A percentile compares a stretch with the other conserved stretches of the same genome.
Evolutionary conservation across 2,113 vertebrate species (phyloP).

Genomic region (Neogobius melanostomus): DNA sequence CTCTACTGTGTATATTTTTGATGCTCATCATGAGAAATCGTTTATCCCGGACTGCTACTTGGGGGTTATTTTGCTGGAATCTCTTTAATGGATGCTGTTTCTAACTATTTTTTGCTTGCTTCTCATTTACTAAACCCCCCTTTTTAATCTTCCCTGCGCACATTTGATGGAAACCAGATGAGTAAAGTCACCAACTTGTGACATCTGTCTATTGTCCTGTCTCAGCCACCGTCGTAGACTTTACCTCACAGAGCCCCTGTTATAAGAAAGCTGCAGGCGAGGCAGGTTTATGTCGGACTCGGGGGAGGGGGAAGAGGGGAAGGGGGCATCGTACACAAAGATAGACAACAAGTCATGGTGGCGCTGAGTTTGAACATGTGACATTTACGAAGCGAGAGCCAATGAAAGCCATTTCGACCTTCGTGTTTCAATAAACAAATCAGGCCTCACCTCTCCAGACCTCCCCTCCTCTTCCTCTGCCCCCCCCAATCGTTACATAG

Average conservation of each 20-base stretch:
- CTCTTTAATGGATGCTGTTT: conserved; percentile 31
- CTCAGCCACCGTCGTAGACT: conserved; percentile 44
- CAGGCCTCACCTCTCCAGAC: conserved; percentile 22
- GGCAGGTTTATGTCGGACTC: conserved; percentile 46
- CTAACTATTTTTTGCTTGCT: conserved; percentile 31
- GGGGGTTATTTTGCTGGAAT: conserved; percentile 27
- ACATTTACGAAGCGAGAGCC: conserved; percentile 73
- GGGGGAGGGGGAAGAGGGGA: no score
- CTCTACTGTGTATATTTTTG: neutral
- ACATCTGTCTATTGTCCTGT: conserved; percentile 65
- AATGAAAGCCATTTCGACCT: conserved; percentile 66
- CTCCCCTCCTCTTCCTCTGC: conserved; percentile 40
- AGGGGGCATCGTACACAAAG: conserved; percentile 13
- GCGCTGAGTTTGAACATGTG: conserved; percentile 42
- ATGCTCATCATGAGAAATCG: neutral
- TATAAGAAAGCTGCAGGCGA: conserved; percentile 22
- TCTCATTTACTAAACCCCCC: conserved; percentile 33
- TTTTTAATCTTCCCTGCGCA: conserved; percentile 34
- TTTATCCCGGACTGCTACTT: conserved; percentile 7
- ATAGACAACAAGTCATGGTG: conserved; percentile 22
- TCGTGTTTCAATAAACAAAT: conserved; percentile 52
- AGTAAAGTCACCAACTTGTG: conserved; percentile 46
- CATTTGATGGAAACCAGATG: conserved; percentile 36
- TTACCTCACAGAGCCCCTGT: conserved; percentile 25
- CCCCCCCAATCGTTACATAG: conserved; percentile 40